phyloP scores from a whole-genome alignment of 2,888 invertebrate genomes.

The Penaeus monodon region DNA sequence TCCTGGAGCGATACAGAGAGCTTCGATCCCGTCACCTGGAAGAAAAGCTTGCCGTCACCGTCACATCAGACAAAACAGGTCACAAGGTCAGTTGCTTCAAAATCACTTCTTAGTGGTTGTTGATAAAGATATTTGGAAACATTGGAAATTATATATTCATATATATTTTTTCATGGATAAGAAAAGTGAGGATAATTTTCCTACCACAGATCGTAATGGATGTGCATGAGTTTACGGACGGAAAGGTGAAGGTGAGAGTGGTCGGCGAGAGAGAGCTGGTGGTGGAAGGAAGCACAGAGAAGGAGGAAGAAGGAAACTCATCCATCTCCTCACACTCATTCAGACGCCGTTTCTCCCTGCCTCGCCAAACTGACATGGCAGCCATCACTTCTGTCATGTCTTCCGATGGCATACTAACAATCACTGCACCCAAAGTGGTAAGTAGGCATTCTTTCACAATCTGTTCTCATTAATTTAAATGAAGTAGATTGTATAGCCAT shows the following conservation, averaged over 20 bases:
- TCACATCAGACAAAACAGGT: neutral
- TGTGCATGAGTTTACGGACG: slow-evolving; percentile 44
- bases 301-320: slow-evolving; percentile 41
- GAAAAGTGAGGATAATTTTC: no score
- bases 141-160: neutral
- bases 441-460: no score
- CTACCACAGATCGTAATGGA: slow-evolving; percentile 43
- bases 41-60: slow-evolving; percentile 18
- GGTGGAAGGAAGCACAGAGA: slow-evolving; percentile 44
- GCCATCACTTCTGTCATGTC: slow-evolving; percentile 49
- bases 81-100: no score
- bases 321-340: slow-evolving; percentile 17
- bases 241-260: slow-evolving; percentile 44
- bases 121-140: slow-evolving; percentile 39
- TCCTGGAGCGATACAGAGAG: slow-evolving; percentile 30
- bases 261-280: slow-evolving; percentile 38
- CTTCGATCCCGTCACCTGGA: slow-evolving; percentile 25
- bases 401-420: slow-evolving; percentile 58
- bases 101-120: slow-evolving; percentile 8
- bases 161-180: neutral
- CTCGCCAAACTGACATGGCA: slow-evolving; percentile 24
- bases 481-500: no score
- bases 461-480: no score
- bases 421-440: slow-evolving; percentile 49
- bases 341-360: slow-evolving; percentile 29